Base-by-base conservation (phyloP, 2,888 invertebrate genomes). In the Trachelus iudaicus region DNA sequence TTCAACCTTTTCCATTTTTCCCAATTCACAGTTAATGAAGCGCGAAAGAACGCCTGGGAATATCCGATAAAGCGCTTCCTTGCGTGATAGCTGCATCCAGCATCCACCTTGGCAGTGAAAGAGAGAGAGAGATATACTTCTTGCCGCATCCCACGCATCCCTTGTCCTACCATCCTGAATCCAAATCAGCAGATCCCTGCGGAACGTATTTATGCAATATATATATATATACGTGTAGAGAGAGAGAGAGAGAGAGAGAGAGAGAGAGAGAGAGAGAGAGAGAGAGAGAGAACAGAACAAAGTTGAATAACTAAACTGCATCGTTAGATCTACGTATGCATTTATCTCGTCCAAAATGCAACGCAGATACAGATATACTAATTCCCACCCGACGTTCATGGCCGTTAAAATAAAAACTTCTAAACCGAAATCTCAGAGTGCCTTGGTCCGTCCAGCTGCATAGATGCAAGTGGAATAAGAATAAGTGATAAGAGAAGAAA, bases 11-110 rank as follows among this genome's bases (percentile, higher is more conserved):
- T 86, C 85, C 83, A 84, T 85, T 82, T 78, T 80, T 82, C 85
- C 87, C 87, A 86, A 89, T 88, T 87, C 85, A 84, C 84, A 85
- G 87, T 87, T 89, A 89, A 89, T 89, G 89, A 89, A 86, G 84
- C 86, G 88, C 83, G 82, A 88, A 87, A 83, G 83, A 83, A 83
- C 81, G 82, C 81, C 82, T 77, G 82, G 80, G 83, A 82, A 83
- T 85, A 85, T 82, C 81, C 79, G 84, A 83, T 84, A 83, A 84
- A 84, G 82, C 75, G 76, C 37, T 56, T 23, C 6, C 31, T 71
- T 9, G 71, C 71, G 71, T 33, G 71, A 31, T 71, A 34, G 33
- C 31, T 34, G 71, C 56, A 56, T 56, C 23, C 56, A 56, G 56
- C 56, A 56, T 56, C 56, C 23, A 9, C 6, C 9, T 56, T 56